Conservation (phyloP, 2,113 vertebrate genomes). For the Peromyscus maniculatus region DNA sequence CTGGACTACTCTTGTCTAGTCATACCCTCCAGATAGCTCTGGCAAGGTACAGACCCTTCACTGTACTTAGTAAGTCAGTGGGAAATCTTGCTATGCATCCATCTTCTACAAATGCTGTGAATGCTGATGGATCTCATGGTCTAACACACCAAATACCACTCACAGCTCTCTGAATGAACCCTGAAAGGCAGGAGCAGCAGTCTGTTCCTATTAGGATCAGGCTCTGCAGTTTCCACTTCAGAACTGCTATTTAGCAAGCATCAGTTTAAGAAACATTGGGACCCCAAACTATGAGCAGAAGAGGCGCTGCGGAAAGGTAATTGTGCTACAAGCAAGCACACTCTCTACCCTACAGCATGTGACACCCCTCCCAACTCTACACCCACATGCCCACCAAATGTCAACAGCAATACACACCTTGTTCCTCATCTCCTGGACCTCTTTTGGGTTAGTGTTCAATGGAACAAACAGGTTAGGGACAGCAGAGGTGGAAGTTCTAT, state of each 20-base stretch:
- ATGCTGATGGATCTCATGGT: rapidly evolving
- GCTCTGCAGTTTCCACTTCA: background rate
- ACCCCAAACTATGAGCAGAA: background rate
- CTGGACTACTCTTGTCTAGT: background rate
- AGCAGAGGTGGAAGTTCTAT: slow-evolving; percentile 93
- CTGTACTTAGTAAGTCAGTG: background rate
- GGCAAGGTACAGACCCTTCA: too few relatives aligned
- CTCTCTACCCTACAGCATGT: background rate
- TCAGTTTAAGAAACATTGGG: background rate
- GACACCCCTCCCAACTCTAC: background rate
- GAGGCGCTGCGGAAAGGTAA: rapidly evolving
- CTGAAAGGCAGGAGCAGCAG: background rate
- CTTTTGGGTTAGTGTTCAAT: slow-evolving; percentile 98
- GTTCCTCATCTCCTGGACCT: slow-evolving; percentile 99
- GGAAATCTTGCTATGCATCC: background rate
- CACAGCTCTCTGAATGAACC: background rate
- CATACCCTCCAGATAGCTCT: background rate
- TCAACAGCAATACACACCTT: slow-evolving; percentile 90
- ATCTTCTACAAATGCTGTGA: background rate
- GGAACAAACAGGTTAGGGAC: slow-evolving; percentile 99
- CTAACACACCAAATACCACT: background rate
- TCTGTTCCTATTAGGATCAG: background rate
- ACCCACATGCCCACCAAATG: rapidly evolving
- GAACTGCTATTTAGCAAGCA: background rate
- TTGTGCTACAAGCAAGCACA: background rate